Evolutionary conservation across 2,888 invertebrate genomes (phyloP).

Genomic region (Sabellastarte sp.): DNA sequence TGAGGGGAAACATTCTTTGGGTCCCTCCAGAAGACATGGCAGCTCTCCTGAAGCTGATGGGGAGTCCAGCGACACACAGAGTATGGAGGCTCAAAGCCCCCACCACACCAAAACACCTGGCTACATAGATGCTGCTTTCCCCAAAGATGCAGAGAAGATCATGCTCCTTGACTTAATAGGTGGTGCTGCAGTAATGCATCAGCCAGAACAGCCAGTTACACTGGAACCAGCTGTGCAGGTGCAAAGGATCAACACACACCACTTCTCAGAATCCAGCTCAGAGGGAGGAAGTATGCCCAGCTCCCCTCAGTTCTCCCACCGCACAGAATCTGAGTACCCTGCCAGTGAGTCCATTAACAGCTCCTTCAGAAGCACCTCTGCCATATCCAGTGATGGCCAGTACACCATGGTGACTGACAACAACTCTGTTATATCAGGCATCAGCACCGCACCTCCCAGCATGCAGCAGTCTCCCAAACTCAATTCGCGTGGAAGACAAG

Average conservation of each 20-base stretch:
- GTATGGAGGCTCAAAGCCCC: background rate
- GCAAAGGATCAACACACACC: constrained; percentile 7
- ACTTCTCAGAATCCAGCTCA: constrained; percentile 14
- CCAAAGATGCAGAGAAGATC: background rate
- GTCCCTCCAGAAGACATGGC: background rate
- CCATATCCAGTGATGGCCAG: constrained; percentile 20
- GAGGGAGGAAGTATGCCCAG: constrained; percentile 8
- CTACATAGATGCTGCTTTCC: background rate
- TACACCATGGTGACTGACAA: constrained; percentile 23
- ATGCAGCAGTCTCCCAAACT: constrained; percentile 1
- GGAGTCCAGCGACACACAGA: background rate
- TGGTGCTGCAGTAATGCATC: background rate
- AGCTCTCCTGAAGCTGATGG: background rate
- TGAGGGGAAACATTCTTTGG: too few relatives aligned
- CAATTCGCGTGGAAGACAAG: too few relatives aligned
- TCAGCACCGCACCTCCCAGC: constrained; percentile 1
- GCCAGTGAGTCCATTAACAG: constrained; percentile 22
- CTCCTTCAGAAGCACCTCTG: constrained; percentile 15
- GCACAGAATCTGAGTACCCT: constrained; percentile 14
- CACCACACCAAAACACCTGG: background rate
- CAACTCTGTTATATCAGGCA: constrained; percentile 5
- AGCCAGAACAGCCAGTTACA: background rate
- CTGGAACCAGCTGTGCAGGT: constrained; percentile 11
- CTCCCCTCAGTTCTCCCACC: constrained; percentile 15
- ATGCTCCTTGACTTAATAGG: background rate